Conservation (phyloP, 1,140 invertebrate genomes). For the Neuroterus valhalla region DNA sequence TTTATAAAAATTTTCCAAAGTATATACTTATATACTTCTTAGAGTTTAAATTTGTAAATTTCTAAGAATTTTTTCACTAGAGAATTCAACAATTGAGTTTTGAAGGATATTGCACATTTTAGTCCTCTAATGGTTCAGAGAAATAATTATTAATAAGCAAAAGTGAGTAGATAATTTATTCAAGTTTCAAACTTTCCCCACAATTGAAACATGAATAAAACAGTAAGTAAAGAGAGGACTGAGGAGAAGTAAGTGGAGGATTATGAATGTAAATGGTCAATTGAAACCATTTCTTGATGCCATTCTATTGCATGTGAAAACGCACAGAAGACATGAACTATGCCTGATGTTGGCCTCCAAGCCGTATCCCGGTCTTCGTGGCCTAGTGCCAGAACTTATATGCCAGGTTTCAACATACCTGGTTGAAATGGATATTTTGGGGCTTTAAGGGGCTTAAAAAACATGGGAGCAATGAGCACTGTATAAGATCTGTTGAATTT, state of each 20-base stretch:
- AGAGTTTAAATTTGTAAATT: too few species aligned
- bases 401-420: conserved; percentile 66
- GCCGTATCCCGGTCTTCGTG: conserved; percentile 53
- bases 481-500: too few species aligned
- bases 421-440: conserved; percentile 74
- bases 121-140: too few species aligned
- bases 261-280: conserved; percentile 5
- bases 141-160: too few species aligned
- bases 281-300: conserved; percentile 25
- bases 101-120: too few species aligned
- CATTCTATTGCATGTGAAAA: conserved; percentile 38
- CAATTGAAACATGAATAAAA: not conserved
- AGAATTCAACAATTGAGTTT: too few species aligned
- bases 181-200: too few species aligned
- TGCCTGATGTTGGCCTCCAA: conserved; percentile 53
- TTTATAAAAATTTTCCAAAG: too few species aligned
- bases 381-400: conserved; percentile 59
- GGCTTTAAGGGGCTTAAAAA: conserved; percentile 60
- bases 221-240: not conserved
- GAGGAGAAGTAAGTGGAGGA: not conserved
- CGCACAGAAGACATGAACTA: conserved; percentile 45
- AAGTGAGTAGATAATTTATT: too few species aligned
- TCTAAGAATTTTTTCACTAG: too few species aligned
- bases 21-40: too few species aligned
- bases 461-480: too few species aligned